Base-by-base conservation (phyloP, 2,797 vertebrate species). In the Pygocentrus nattereri region DNA sequence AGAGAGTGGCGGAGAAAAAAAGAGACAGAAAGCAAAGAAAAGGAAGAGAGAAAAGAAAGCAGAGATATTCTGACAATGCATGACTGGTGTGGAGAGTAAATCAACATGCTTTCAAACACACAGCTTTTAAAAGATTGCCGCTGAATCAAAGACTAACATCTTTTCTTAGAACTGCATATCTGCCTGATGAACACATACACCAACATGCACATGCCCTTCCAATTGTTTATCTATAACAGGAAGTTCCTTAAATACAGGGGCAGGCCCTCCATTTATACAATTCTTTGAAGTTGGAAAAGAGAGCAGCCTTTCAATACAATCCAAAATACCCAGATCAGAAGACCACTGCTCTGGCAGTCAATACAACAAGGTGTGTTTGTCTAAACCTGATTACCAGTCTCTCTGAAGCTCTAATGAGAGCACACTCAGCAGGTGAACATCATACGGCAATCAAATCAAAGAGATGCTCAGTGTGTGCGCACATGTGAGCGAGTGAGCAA, bases 201-300 rank as follows among this genome's bases (percentile, higher is more conserved):
- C 10, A 50, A 34, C 38, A 68, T 10, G 25, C 56, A 50, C 59
- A 77, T 67, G 41, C n/a, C 23, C 30, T 67, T 58, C 64, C 52
- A 47, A 30, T 31, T 62, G 52, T 54, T 23, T 3, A 59, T 54
- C 50, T 50, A 56, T 61, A 56, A 38, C 31, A 76, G 64, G 72
- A 69, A 81, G 73, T 61, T 50, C 25, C 74, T 71, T 76, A 76
- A 81, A 61, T 25, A 67, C 44, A 62, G 15, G 49, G 47, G 3
- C 16, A 75, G 52, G 61, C 67, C 38, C 50, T 27, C 31, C 41
- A 31, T 69, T 75, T 81, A 58, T 34, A 70, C 27, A 19, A 23
- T 30, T 50, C 65, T 62, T 54, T 82, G 80, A 76, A 76, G 80
- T 44, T 59, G 74, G 54, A 72, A 65, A 64, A 68, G 21, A 74